These are phyloP conservation scores for Phania funesta DNA, from an alignment of 2,888 invertebrate species.

Conservation along the genomic window DNA sequence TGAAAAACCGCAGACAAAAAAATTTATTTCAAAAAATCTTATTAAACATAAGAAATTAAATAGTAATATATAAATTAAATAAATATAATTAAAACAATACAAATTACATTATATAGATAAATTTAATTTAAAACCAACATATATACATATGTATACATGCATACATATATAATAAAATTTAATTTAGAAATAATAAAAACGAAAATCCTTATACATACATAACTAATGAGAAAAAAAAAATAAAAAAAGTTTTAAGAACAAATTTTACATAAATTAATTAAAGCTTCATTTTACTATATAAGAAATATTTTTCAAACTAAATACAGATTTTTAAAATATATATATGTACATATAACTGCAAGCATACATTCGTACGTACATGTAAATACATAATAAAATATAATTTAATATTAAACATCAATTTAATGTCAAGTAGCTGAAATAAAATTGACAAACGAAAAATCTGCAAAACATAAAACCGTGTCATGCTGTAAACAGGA, in stretches of 20 bases:
- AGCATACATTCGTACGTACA: background rate
- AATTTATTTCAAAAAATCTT: slow-evolving; percentile 44
- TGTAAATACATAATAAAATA: slow-evolving; percentile 19
- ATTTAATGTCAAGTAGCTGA: slow-evolving; percentile 58
- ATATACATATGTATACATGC: background rate
- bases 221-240: slow-evolving; percentile 53
- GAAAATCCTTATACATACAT: slow-evolving; percentile 65
- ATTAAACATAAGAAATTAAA: slow-evolving; percentile 9
- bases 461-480: slow-evolving; percentile 28
- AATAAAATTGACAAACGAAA: slow-evolving; percentile 33
- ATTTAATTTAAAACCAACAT: background rate
- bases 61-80: slow-evolving; percentile 18
- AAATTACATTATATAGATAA: slow-evolving; percentile 17
- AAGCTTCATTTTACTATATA: slow-evolving; percentile 10
- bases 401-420: slow-evolving; percentile 14
- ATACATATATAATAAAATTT: slow-evolving; percentile 23
- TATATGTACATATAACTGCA: background rate
- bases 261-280: slow-evolving; percentile 36
- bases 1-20: slow-evolving; percentile 66
- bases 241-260: slow-evolving; percentile 6
- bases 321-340: slow-evolving; percentile 3
- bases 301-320: slow-evolving; percentile 6
- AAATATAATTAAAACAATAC: background rate
- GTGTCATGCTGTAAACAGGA: slow-evolving; percentile 41
- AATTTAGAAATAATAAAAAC: slow-evolving; percentile 14